A percentile compares a stretch with the other conserved stretches of the same genome.
These are phyloP conservation scores for Chymomyza fuscimana DNA, from an alignment of 2,888 invertebrate species.

Conservation along the genomic window DNA sequence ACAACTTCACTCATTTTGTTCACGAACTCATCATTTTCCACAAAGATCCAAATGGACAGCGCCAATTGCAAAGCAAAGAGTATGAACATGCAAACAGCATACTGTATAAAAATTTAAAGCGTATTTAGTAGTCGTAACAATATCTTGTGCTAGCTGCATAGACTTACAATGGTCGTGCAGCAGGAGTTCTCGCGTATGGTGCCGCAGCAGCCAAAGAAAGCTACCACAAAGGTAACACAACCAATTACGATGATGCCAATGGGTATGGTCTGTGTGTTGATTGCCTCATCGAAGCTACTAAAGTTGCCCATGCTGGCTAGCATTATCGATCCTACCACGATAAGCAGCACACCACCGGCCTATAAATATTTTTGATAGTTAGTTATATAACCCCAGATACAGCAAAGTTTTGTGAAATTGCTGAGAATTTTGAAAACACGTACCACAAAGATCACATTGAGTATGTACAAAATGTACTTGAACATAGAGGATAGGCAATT, in stretches of 20 bases:
- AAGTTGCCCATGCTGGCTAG: slow-evolving; percentile 83
- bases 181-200: slow-evolving; percentile 92
- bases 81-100: slow-evolving; percentile 85
- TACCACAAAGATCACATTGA: slow-evolving; percentile 77
- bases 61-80: slow-evolving; percentile 87
- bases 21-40: slow-evolving; percentile 82
- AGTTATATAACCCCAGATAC: background rate
- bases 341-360: slow-evolving; percentile 86
- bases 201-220: slow-evolving; percentile 95
- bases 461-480: slow-evolving; percentile 76
- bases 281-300: slow-evolving; percentile 79
- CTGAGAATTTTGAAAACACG: slow-evolving; percentile 37
- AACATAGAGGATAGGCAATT: slow-evolving; percentile 72
- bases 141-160: too few relatives aligned
- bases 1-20: slow-evolving; percentile 81
- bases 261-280: slow-evolving; percentile 82
- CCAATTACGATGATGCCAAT: slow-evolving; percentile 86
- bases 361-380: slow-evolving; percentile 76
- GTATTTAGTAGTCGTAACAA: too few relatives aligned
- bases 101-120: slow-evolving; percentile 81
- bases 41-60: slow-evolving; percentile 85
- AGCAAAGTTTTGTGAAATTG: background rate
- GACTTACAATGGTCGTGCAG: slow-evolving; percentile 89
- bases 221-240: slow-evolving; percentile 86
- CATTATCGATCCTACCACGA: slow-evolving; percentile 85